Conservation (phyloP, 2,797 vertebrate genomes). For the Cryptoprocta ferox region DNA sequence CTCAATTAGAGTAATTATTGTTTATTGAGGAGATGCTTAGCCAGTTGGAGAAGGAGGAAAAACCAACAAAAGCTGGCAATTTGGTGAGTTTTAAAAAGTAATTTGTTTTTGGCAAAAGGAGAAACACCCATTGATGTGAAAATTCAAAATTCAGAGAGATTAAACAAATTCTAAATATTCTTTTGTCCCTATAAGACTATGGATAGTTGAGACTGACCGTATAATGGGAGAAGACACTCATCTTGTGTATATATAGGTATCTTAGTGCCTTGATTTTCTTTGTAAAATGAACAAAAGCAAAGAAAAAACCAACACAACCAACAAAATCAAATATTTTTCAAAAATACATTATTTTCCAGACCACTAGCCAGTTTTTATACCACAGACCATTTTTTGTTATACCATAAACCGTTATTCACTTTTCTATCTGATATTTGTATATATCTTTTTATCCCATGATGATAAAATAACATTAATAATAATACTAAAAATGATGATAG, state of each 20-base stretch:
- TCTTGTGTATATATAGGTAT: background rate
- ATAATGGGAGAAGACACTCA: background rate
- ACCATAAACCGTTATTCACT: background rate
- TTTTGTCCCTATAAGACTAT: background rate
- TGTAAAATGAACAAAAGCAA: conserved; percentile 6
- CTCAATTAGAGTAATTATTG: background rate
- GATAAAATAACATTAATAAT: background rate
- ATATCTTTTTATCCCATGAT: background rate
- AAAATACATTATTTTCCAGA: background rate
- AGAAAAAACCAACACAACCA: background rate
- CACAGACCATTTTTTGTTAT: background rate
- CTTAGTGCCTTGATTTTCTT: background rate
- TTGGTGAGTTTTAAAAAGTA: background rate
- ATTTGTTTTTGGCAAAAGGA: background rate
- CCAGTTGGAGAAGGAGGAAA: background rate
- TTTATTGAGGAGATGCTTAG: background rate
- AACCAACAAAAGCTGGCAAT: background rate
- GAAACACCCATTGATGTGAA: background rate
- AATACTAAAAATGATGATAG: background rate
- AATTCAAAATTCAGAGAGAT: background rate
- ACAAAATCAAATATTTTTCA: conserved; percentile 9
- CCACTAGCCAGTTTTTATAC: background rate
- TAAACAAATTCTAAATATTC: background rate
- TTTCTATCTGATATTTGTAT: background rate
- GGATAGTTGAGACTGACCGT: background rate